Evolutionary conservation across 2,113 vertebrate species (phyloP), one percentile per base, ranked within the genome.

Genomic region (Pomatorhinus ruficollis): DNA sequence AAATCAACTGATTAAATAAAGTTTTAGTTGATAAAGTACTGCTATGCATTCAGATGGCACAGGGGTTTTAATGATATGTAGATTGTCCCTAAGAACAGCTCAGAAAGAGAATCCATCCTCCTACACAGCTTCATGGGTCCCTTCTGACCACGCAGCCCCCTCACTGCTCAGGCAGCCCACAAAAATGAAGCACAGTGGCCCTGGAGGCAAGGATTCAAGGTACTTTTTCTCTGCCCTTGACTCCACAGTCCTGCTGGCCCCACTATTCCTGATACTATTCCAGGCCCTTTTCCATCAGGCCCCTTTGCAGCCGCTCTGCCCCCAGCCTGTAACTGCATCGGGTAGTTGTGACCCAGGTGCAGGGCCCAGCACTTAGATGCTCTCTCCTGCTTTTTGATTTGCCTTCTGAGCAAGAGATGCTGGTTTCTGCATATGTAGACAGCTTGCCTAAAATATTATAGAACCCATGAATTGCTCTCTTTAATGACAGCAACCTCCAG

Each of bases 1-100:
- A 97, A 97, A 97, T 96, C 96, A 97, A 96, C 94, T 95, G 96
- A 96, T 97, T 97, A 97, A 97, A 97, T 95, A 97, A 95, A 92
- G 75, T 95, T 96, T 96, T 87, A 96, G 93, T 96, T 97, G 95
- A 97, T 97, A 95, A 97, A 97, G 94, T 94, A 95, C 94, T 15
- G 2, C 95, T 94, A 95, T 84, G 86, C 90, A 97, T 91, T 93
- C 90, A 92, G 86, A 96, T 95, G 90, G 93, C 96, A 96, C 47
- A 45, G 85, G 71, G 89, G 75, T 63, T 93, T 93, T 97, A 97
- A 96, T 97, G 91, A 96, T 95, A 96, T 96, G 88, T 94, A 97
- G 97, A 96, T 96, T 97, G 91, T 89, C 75, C 60, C 79, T 79
- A 88, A 76, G 77, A 97, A 57, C 81, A 94, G 83, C 79, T 91